phyloP scores from a whole-genome alignment of 2,888 invertebrate genomes.

The Ormyrus labotus region DNA sequence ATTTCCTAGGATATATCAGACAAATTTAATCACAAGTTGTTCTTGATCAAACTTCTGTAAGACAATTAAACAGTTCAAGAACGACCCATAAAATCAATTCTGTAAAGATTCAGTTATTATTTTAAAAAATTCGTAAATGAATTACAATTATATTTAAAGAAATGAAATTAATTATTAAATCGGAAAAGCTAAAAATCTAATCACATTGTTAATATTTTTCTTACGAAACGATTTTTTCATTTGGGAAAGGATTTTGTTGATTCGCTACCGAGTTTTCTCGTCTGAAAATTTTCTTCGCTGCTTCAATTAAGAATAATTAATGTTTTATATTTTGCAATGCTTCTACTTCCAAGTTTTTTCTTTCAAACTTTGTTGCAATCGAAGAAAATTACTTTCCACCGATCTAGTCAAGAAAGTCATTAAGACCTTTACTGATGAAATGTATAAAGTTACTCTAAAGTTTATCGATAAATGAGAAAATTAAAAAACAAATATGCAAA shows the following conservation, averaged over 20 bases:
- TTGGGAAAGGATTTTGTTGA: too few relatives aligned
- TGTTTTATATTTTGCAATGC: too few relatives aligned
- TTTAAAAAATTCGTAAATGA: neutral
- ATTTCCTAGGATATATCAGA: neutral
- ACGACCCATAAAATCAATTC: neutral
- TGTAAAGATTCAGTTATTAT: neutral
- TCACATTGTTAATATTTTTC: too few relatives aligned
- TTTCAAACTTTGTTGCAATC: too few relatives aligned
- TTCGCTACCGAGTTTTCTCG: too few relatives aligned
- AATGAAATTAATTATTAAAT: too few relatives aligned
- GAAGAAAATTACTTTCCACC: too few relatives aligned
- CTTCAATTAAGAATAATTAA: too few relatives aligned
- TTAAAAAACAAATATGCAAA: neutral
- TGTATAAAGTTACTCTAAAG: neutral
- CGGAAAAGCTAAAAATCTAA: too few relatives aligned
- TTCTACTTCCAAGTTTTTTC: too few relatives aligned
- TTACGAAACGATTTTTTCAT: too few relatives aligned
- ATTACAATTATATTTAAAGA: neutral
- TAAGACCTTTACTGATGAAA: neutral
- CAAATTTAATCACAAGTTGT: constrained; percentile 7
- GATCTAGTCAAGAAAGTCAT: neutral
- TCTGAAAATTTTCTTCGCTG: too few relatives aligned
- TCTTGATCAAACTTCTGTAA: constrained; percentile 6
- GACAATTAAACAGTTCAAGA: constrained; percentile 15
- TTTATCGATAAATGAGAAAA: neutral